These are phyloP conservation scores for Burhinus bistriatus DNA, from an alignment of 2,113 vertebrate species.

Conservation along the genomic window DNA sequence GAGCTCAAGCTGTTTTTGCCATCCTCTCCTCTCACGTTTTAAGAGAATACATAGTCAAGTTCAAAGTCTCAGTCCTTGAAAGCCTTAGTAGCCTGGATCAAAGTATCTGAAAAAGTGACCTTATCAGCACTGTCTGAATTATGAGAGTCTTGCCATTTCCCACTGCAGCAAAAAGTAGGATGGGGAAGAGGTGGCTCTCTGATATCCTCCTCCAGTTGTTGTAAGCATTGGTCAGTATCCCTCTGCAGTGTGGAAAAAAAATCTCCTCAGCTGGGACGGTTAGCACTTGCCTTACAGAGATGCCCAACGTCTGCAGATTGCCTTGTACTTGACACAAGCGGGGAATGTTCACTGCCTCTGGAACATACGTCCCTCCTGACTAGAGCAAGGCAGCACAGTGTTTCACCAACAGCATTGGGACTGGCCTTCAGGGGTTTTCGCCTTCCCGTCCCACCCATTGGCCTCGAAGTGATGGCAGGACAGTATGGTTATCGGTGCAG, in stretches of 20 bases:
- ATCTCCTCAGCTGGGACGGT: fast-evolving
- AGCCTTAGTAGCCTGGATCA: neutral
- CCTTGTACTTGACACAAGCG: neutral
- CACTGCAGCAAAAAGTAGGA: neutral
- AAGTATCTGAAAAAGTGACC: neutral
- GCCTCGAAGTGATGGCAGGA: neutral
- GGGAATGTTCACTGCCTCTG: neutral
- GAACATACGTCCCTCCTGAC: neutral
- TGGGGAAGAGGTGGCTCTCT: neutral
- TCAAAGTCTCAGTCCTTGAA: neutral
- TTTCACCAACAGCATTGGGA: neutral
- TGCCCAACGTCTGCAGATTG: neutral
- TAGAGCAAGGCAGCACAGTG: neutral
- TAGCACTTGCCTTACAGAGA: neutral
- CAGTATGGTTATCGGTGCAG: fast-evolving
- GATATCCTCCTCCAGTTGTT: neutral
- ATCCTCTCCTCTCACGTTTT: neutral
- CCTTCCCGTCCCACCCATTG: neutral
- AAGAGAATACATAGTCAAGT: neutral
- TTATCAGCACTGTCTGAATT: neutral
- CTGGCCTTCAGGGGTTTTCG: neutral
- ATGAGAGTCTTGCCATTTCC: neutral
- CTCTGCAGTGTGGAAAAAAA: neutral
- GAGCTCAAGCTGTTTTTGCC: neutral
- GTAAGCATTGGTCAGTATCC: neutral